Evolutionary conservation across 1,140 invertebrate genomes (phyloP).

Genomic region (Drosophila rhopaloa): DNA sequence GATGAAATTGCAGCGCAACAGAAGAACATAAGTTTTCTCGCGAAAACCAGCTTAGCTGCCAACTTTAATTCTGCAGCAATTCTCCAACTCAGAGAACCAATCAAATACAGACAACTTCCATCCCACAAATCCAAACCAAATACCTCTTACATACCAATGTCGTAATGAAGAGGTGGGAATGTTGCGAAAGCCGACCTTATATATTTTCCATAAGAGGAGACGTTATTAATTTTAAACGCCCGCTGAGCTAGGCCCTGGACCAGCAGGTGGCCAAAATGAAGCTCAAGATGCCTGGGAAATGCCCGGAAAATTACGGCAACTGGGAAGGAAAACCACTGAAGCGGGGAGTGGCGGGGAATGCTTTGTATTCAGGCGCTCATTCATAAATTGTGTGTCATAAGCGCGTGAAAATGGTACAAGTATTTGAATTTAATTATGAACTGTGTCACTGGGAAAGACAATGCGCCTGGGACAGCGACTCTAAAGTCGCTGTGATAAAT

Average conservation of each 20-base stretch:
- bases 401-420: slow-evolving; percentile 76
- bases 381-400: slow-evolving; percentile 80
- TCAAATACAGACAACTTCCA: slow-evolving; percentile 24
- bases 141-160: slow-evolving; percentile 1
- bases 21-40: slow-evolving; percentile 13
- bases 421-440: slow-evolving; percentile 83
- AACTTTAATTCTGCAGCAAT: slow-evolving; percentile 9
- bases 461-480: slow-evolving; percentile 45
- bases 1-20: slow-evolving; percentile 40
- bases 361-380: slow-evolving; percentile 64
- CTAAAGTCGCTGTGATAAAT: slow-evolving; percentile 74
- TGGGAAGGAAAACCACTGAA: not conserved
- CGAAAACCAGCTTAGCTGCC: not conserved
- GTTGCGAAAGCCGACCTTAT: slow-evolving; percentile 26
- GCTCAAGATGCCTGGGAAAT: slow-evolving; percentile 1
- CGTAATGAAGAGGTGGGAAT: slow-evolving; percentile 29
- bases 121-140: slow-evolving; percentile 16
- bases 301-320: not conserved
- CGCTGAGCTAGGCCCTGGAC: slow-evolving; percentile 57
- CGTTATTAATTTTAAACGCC: slow-evolving; percentile 81
- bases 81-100: slow-evolving; percentile 17
- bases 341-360: slow-evolving; percentile 6
- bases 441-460: slow-evolving; percentile 66
- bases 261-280: slow-evolving; percentile 65
- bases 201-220: slow-evolving; percentile 41